Evolutionary conservation across 2,888 invertebrate species (phyloP).

Genomic region (Chaitophorus viminalis): DNA sequence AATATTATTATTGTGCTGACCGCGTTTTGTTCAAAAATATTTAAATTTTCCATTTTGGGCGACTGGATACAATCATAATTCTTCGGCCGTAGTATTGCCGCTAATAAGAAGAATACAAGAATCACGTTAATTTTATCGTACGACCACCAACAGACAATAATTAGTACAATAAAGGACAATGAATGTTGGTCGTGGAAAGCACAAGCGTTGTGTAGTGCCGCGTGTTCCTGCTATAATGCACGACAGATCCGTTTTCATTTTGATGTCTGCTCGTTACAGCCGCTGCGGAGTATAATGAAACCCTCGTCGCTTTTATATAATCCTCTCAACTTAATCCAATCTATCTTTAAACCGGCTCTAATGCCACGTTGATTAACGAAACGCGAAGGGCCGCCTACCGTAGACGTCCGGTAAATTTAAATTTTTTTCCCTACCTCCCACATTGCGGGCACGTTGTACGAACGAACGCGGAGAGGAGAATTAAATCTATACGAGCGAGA

Average conservation of each 20-base stretch:
- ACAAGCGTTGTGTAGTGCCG: background rate
- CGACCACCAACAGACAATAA: conserved; percentile 5
- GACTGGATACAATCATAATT: background rate
- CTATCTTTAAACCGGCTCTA: conserved; percentile 47
- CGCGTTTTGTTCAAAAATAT: conserved; percentile 1
- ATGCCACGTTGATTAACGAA: conserved; percentile 54
- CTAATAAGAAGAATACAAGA: conserved; percentile 20
- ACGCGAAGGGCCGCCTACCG: background rate
- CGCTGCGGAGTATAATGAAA: conserved; percentile 35
- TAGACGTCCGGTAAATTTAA: background rate
- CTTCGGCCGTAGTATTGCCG: background rate
- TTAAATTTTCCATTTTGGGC: background rate
- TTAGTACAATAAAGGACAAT: conserved; percentile 29
- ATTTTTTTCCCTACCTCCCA: background rate
- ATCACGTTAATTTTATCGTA: conserved; percentile 30
- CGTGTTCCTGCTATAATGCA: background rate
- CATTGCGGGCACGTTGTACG: too few species aligned
- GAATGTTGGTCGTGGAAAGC: conserved; percentile 10
- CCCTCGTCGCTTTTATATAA: conserved; percentile 44
- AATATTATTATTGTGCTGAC: background rate
- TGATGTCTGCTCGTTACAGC: conserved; percentile 43
- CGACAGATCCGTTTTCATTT: conserved; percentile 43
- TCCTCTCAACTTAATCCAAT: conserved; percentile 52
- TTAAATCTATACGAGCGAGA: too few species aligned
- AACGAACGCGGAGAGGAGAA: too few species aligned